Conservation (phyloP, 1,140 invertebrate species). For the Hesperophylax magnus region DNA sequence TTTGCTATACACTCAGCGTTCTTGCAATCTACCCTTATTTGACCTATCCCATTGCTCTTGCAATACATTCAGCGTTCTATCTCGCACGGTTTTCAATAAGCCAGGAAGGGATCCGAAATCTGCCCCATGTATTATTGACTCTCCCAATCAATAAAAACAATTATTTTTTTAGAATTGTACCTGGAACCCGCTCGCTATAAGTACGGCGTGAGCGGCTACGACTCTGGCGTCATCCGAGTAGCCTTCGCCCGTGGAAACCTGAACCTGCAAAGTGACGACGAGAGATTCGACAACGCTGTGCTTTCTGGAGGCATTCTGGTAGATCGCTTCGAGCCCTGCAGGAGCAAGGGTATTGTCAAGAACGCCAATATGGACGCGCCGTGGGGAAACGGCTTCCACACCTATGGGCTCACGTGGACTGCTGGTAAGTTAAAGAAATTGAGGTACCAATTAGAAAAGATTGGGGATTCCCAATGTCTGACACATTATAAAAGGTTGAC, state of each 20-base stretch:
- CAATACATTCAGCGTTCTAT: too few species aligned
- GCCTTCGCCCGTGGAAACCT: slow-evolving; percentile 68
- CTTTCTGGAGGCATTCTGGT: slow-evolving; percentile 43
- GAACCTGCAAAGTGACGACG: background rate
- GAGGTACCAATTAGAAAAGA: too few species aligned
- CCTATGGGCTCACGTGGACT: slow-evolving; percentile 47
- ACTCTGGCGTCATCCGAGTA: slow-evolving; percentile 70
- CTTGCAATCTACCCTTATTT: too few species aligned
- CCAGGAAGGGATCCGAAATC: too few species aligned
- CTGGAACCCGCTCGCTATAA: slow-evolving; percentile 69
- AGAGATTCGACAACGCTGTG: slow-evolving; percentile 21
- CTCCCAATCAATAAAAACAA: too few species aligned
- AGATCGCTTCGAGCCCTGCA: slow-evolving; percentile 35
- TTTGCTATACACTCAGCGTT: too few species aligned
- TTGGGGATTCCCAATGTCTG: too few species aligned
- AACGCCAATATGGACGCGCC: background rate
- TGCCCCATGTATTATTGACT: too few species aligned
- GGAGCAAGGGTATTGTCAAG: background rate
- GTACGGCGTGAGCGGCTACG: slow-evolving; percentile 69
- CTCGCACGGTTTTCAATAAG: too few species aligned
- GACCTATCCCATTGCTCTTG: too few species aligned
- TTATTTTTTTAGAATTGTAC: slow-evolving; percentile 68
- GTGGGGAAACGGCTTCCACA: slow-evolving; percentile 43
- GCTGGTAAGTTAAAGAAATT: slow-evolving; percentile 3
- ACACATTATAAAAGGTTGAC: too few species aligned